Percentiles rank a stretch among this genome's conserved stretches.
phyloP scores from a whole-genome alignment of 2,797 vertebrate species.

The Benthosema pterotum region DNA sequence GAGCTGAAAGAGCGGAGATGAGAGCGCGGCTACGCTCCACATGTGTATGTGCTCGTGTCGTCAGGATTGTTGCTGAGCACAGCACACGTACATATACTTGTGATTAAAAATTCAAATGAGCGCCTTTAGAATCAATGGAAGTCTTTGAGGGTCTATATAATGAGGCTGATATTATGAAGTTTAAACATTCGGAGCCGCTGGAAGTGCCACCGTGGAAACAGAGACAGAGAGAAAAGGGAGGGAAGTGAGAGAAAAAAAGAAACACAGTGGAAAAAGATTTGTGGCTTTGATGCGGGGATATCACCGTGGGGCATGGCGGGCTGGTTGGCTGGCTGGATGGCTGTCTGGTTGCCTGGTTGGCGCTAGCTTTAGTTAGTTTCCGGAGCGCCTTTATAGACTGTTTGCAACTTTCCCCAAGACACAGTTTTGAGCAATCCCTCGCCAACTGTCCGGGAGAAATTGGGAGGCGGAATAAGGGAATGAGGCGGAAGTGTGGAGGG shows the following conservation, averaged over 20 bases:
- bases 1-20: constrained; percentile 70
- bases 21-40: constrained; percentile 34
- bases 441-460: constrained; percentile 80
- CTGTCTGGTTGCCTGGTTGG: constrained; percentile 52
- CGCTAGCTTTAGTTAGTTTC: constrained; percentile 52
- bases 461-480: constrained; percentile 39
- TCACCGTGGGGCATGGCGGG: constrained; percentile 83
- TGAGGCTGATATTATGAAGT: constrained; percentile 89
- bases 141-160: constrained; percentile 92
- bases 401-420: constrained; percentile 62
- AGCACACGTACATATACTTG: constrained; percentile 85
- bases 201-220: constrained; percentile 87
- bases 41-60: constrained; percentile 33
- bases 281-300: constrained; percentile 91
- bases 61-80: constrained; percentile 79
- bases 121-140: constrained; percentile 93
- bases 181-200: constrained; percentile 87
- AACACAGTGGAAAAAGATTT: constrained; percentile 68
- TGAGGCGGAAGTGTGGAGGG: constrained; percentile 14
- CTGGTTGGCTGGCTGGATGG: constrained; percentile 53
- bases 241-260: constrained; percentile 29
- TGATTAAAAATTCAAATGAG: constrained; percentile 97
- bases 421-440: constrained; percentile 76
- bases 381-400: constrained; percentile 50
- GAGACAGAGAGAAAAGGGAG: constrained; percentile 55